Conservation (phyloP, 2,888 invertebrate species). For the Thyatira batis region DNA sequence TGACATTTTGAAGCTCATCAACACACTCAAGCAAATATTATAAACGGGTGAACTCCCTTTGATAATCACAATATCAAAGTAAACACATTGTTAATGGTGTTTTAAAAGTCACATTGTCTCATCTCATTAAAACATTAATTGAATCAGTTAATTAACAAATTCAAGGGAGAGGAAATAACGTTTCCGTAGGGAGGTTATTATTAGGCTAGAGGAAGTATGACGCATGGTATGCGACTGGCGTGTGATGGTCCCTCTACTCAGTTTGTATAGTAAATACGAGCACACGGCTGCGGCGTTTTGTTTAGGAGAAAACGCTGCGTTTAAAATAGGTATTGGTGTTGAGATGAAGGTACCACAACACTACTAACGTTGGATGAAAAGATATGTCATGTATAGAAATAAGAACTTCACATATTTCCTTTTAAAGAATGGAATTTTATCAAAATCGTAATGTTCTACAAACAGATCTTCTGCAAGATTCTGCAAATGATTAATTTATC, state of each 20-base stretch:
- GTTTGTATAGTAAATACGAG: conserved; percentile 6
- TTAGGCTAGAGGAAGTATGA: conserved; percentile 49
- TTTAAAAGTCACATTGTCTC: conserved; percentile 25
- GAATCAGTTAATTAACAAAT: conserved; percentile 60
- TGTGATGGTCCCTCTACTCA: conserved; percentile 34
- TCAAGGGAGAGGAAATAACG: conserved; percentile 62
- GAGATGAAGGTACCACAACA: too few species aligned
- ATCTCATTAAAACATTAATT: conserved; percentile 38
- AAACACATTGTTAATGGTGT: not conserved
- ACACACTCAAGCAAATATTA: too few species aligned
- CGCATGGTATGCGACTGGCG: conserved; percentile 32
- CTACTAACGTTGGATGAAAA: too few species aligned
- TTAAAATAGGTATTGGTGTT: too few species aligned
- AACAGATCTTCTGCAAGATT: too few species aligned
- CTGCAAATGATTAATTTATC: too few species aligned
- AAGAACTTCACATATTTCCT: too few species aligned
- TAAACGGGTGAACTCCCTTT: too few species aligned
- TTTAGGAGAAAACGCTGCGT: not conserved
- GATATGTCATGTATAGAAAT: too few species aligned
- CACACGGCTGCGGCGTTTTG: not conserved
- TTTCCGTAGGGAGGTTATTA: conserved; percentile 53
- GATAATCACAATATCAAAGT: not conserved
- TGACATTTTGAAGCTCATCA: too few species aligned
- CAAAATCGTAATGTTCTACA: too few species aligned
- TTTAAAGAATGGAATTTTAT: too few species aligned